Evolutionary conservation across 2,888 invertebrate genomes (phyloP).

Genomic region (Scaptomyza flava): DNA sequence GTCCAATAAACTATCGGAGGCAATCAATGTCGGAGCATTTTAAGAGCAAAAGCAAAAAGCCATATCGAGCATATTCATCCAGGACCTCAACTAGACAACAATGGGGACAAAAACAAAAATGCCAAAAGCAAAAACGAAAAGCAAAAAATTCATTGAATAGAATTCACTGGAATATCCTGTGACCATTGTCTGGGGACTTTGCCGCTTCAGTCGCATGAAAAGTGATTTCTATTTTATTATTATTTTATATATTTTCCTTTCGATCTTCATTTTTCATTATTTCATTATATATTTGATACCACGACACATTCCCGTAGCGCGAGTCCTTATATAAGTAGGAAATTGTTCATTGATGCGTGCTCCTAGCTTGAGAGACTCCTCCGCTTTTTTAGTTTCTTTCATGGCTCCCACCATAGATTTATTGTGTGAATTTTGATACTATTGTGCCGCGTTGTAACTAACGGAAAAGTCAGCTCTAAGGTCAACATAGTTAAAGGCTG

Average conservation of each 20-base stretch:
- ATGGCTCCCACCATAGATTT: neutral
- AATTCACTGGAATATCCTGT: conserved; percentile 69
- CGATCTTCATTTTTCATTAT: neutral
- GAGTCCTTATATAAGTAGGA: conserved; percentile 42
- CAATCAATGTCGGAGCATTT: conserved; percentile 73
- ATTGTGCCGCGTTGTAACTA: conserved; percentile 21
- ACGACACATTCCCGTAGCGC: conserved; percentile 55
- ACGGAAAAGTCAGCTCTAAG: conserved; percentile 50
- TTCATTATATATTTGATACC: conserved; percentile 35
- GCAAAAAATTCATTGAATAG: conserved; percentile 52
- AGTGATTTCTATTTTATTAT: conserved; percentile 55
- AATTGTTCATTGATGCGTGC: conserved; percentile 48
- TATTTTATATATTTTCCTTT: conserved; percentile 14
- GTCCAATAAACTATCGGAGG: conserved; percentile 66
- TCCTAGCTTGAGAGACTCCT: conserved; percentile 4
- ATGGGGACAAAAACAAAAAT: conserved; percentile 27
- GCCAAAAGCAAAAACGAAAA: conserved; percentile 38
- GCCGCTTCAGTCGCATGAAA: conserved; percentile 53
- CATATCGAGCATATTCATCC: conserved; percentile 35
- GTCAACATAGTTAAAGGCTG: conserved; percentile 16
- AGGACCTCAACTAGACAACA: conserved; percentile 20
- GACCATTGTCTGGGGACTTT: conserved; percentile 46
- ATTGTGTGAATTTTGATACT: conserved; percentile 5
- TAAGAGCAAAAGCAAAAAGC: conserved; percentile 64
- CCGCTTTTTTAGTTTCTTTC: neutral